Percentiles rank a stretch among this genome's conserved stretches.
These are phyloP conservation scores for Polylopha cassiicola DNA, from an alignment of 2,888 invertebrate genomes.

Conservation along the genomic window DNA sequence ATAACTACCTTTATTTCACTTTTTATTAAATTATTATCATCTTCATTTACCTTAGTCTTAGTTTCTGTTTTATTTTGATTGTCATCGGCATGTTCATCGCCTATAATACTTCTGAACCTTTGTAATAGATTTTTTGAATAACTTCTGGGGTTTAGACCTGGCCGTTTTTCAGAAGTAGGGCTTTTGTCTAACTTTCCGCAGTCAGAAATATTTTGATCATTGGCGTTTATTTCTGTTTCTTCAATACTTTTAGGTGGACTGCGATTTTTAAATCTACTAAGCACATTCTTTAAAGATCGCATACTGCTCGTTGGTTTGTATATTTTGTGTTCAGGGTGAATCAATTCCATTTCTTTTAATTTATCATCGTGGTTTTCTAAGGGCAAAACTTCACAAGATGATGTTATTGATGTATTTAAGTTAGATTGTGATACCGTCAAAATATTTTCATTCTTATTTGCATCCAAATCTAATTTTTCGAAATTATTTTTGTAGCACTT, in stretches of 20 bases:
- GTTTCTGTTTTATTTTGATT: constrained; percentile 49
- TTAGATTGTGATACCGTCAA: constrained; percentile 60
- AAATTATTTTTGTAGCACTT: constrained; percentile 72
- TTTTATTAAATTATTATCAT: constrained; percentile 38
- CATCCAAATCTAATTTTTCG: constrained; percentile 53
- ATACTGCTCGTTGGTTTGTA: constrained; percentile 80
- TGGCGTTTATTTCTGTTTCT: constrained; percentile 59
- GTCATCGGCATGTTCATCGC: constrained; percentile 64
- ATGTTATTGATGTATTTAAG: constrained; percentile 72
- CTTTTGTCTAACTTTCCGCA: constrained; percentile 60
- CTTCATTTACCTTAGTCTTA: constrained; percentile 35
- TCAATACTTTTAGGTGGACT: constrained; percentile 60
- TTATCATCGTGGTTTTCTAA: constrained; percentile 63
- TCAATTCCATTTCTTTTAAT: constrained; percentile 62
- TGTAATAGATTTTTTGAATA: constrained; percentile 70
- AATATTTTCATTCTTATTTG: constrained; percentile 56
- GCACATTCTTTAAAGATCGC: constrained; percentile 74
- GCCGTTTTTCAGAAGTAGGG: constrained; percentile 59
- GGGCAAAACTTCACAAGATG: constrained; percentile 74
- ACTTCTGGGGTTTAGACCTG: constrained; percentile 63
- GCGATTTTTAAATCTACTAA: constrained; percentile 71
- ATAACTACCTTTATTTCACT: constrained; percentile 61
- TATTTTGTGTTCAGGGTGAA: constrained; percentile 89
- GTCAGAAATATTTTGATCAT: constrained; percentile 59
- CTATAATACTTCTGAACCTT: constrained; percentile 70